Conservation (phyloP, 2,888 invertebrate genomes). For the Margaritifera margaritifera region DNA sequence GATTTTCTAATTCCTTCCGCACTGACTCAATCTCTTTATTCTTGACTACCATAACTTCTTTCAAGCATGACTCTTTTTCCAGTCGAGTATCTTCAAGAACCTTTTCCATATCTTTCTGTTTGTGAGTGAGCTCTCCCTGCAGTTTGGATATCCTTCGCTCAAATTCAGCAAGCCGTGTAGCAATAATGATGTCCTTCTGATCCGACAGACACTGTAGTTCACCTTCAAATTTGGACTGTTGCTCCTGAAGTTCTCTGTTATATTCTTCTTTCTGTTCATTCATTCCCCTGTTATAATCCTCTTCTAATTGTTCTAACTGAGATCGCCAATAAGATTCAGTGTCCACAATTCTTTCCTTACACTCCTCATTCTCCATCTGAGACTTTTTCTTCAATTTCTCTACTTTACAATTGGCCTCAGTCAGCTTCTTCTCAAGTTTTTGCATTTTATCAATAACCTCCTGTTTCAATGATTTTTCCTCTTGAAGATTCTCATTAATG, state of each 20-base stretch:
- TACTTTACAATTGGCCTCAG: slow-evolving; percentile 5
- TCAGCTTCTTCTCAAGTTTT: slow-evolving; percentile 9
- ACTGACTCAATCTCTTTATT: slow-evolving; percentile 4
- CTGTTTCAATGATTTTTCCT: not conserved
- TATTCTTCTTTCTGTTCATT: slow-evolving; percentile 35
- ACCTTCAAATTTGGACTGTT: slow-evolving; percentile 28
- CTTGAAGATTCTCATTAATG: slow-evolving; percentile 4
- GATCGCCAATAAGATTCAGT: slow-evolving; percentile 48
- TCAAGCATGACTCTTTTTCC: not conserved
- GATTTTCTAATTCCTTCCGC: not conserved
- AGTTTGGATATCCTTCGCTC: slow-evolving; percentile 34
- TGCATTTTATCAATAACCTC: slow-evolving; percentile 6
- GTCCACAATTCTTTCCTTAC: slow-evolving; percentile 21
- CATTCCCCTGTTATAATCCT: slow-evolving; percentile 42
- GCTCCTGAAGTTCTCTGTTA: slow-evolving; percentile 29
- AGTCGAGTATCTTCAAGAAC: slow-evolving; percentile 8
- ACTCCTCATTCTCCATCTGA: slow-evolving; percentile 3
- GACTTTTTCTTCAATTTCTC: slow-evolving; percentile 12
- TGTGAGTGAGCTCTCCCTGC: slow-evolving; percentile 34
- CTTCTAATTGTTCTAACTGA: slow-evolving; percentile 46
- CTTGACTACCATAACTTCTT: not conserved
- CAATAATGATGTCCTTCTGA: slow-evolving; percentile 39
- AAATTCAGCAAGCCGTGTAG: slow-evolving; percentile 35
- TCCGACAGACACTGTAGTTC: slow-evolving; percentile 31
- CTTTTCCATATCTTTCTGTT: slow-evolving; percentile 26